Percentiles rank a stretch among this genome's conserved stretches.
These are phyloP conservation scores for Fragum sueziense DNA, from an alignment of 2,888 invertebrate genomes.

Conservation along the genomic window DNA sequence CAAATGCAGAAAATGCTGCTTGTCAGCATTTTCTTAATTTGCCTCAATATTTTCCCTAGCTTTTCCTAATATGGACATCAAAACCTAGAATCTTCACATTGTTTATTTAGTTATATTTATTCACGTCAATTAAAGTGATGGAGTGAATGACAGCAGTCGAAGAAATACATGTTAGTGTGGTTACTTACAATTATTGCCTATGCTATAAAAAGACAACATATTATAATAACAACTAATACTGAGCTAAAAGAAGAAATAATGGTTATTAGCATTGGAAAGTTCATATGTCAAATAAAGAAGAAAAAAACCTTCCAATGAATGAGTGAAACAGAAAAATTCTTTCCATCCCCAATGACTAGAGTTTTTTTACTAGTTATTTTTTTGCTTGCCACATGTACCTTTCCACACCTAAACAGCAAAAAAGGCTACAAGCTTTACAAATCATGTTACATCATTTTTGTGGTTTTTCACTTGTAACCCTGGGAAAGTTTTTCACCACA, in stretches of 20 bases:
- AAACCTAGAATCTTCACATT: background rate
- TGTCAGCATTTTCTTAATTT: no score
- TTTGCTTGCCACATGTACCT: background rate
- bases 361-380: no score
- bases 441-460: slow-evolving; percentile 13
- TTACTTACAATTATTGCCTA: no score
- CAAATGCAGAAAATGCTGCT: no score
- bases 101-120: background rate
- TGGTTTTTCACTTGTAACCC: slow-evolving; percentile 7
- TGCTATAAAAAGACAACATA: no score
- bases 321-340: background rate
- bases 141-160: background rate
- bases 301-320: background rate
- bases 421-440: background rate
- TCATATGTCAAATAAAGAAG: no score
- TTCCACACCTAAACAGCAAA: background rate
- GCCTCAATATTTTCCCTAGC: no score
- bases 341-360: no score
- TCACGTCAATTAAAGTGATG: background rate
- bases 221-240: no score
- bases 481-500: background rate
- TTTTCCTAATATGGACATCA: no score
- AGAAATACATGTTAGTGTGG: background rate
- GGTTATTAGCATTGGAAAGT: no score
- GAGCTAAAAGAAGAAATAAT: no score